phyloP scores from a whole-genome alignment of 2,888 invertebrate species.

The Aquatica leii region DNA sequence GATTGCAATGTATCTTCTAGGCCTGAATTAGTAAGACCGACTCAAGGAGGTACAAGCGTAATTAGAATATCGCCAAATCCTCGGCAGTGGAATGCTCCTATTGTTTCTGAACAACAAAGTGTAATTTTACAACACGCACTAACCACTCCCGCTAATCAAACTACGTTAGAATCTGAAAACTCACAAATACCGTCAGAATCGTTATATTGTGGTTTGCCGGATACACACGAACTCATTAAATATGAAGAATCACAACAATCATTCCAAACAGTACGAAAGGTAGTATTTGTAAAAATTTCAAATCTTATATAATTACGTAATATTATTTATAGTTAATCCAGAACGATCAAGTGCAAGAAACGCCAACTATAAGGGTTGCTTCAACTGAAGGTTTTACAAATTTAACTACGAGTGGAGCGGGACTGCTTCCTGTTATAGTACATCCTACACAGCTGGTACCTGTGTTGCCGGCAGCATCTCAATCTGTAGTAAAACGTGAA shows the following conservation, averaged over 20 bases:
- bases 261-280: constrained; percentile 35
- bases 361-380: constrained; percentile 50
- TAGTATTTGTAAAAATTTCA: no score
- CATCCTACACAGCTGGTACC: constrained; percentile 83
- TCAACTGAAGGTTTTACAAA: constrained; percentile 50
- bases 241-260: constrained; percentile 51
- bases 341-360: constrained; percentile 53
- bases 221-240: constrained; percentile 60
- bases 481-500: constrained; percentile 56
- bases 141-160: constrained; percentile 49
- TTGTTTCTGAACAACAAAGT: constrained; percentile 59
- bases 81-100: constrained; percentile 54
- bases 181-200: constrained; percentile 49
- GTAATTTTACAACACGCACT: constrained; percentile 58
- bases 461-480: constrained; percentile 67
- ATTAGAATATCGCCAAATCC: constrained; percentile 84
- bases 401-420: constrained; percentile 49
- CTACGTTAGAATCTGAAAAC: constrained; percentile 45
- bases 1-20: constrained; percentile 57
- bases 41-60: constrained; percentile 76
- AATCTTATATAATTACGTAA: no score
- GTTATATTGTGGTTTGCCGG: constrained; percentile 58
- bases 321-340: constrained; percentile 50
- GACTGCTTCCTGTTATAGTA: constrained; percentile 74
- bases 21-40: constrained; percentile 76